Evolutionary conservation across 2,797 vertebrate genomes (phyloP).

Genomic region (Phrynocephalus forsythii): DNA sequence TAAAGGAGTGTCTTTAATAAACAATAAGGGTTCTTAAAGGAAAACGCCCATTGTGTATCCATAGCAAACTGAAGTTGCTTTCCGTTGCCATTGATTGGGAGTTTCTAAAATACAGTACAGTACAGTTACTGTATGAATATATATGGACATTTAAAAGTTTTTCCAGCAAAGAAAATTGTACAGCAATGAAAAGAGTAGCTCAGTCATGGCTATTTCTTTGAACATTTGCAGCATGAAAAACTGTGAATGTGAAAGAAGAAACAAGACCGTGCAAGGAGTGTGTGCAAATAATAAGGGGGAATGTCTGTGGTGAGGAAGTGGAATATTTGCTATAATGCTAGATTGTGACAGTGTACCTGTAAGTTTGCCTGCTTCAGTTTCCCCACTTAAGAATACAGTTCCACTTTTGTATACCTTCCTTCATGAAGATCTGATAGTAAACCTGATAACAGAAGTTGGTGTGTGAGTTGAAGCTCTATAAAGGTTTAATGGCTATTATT

Average conservation of each 20-base stretch:
- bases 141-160: neutral
- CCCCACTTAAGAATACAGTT: neutral
- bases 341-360: neutral
- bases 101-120: slow-evolving; percentile 1
- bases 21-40: slow-evolving; percentile 29
- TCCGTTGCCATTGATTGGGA: slow-evolving; percentile 37
- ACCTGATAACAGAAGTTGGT: neutral
- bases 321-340: neutral
- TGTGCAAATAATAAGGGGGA: neutral
- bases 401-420: neutral
- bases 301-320: neutral
- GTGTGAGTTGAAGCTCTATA: neutral
- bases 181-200: neutral
- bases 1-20: slow-evolving; percentile 41
- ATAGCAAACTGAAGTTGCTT: slow-evolving; percentile 21
- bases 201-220: neutral
- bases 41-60: slow-evolving; percentile 33
- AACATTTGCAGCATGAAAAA: neutral
- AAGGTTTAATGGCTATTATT: neutral
- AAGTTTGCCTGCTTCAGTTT: neutral
- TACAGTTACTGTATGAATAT: neutral
- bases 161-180: neutral
- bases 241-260: neutral
- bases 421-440: neutral
- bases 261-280: neutral